phyloP scores from a whole-genome alignment of 2,797 vertebrate genomes.

The Coreius guichenoti region DNA sequence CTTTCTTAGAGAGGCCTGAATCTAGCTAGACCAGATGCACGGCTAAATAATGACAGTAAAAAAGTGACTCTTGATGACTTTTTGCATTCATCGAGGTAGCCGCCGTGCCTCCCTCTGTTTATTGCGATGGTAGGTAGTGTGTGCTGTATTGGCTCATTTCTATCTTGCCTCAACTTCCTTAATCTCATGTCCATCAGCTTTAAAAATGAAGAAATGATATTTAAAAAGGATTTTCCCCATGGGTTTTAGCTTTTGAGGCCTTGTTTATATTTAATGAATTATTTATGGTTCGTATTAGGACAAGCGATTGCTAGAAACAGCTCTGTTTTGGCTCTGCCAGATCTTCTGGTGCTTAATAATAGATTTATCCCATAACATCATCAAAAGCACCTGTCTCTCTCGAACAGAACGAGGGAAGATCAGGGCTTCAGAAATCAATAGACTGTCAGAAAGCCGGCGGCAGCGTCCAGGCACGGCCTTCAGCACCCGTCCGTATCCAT shows the following conservation, averaged over 20 bases:
- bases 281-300: conserved; percentile 1
- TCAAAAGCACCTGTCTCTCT: conserved; percentile 40
- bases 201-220: not conserved
- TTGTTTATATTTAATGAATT: conserved; percentile 23
- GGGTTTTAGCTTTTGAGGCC: conserved; percentile 3
- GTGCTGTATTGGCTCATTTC: not conserved
- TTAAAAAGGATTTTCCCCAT: conserved; percentile 1
- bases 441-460: not conserved
- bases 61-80: not conserved
- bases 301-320: conserved; percentile 1
- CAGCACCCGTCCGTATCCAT: not conserved
- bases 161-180: not conserved
- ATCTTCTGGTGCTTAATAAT: conserved; percentile 29
- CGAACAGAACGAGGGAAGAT: conserved; percentile 21
- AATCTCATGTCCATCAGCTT: conserved; percentile 18
- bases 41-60: not conserved
- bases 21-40: not conserved
- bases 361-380: conserved; percentile 41
- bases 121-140: not conserved
- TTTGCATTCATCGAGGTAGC: not conserved
- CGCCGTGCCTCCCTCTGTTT: not conserved
- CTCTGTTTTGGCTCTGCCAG: conserved; percentile 18
- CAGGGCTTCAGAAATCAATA: conserved; percentile 36
- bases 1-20: too few relatives aligned
- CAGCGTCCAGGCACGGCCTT: conserved; percentile 12